Conservation (phyloP, 2,888 invertebrate genomes). For the Drosophila greeni region DNA sequence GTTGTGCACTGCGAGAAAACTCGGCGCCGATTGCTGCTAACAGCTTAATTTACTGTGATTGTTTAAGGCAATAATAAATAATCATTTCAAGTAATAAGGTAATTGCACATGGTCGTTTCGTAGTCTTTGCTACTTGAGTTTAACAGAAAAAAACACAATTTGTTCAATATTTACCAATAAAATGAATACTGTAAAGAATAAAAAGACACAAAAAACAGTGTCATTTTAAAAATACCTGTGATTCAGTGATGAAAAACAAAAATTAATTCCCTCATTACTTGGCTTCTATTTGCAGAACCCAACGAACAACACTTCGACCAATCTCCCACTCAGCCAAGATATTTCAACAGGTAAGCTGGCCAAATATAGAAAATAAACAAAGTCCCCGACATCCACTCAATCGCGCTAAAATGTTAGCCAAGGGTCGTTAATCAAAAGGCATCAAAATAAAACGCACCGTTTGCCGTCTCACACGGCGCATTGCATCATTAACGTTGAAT, state of each 20-base stretch:
- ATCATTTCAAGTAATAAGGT: too few relatives aligned
- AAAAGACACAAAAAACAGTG: not conserved
- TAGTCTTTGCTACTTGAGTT: not conserved
- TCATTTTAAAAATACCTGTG: not conserved
- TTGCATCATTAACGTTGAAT: slow-evolving; percentile 64
- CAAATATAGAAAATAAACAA: slow-evolving; percentile 22
- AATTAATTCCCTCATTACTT: not conserved
- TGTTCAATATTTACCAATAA: not conserved
- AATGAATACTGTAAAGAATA: not conserved
- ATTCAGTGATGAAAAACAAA: not conserved
- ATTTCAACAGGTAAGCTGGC: slow-evolving; percentile 50
- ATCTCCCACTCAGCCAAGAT: slow-evolving; percentile 33
- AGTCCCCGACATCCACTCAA: slow-evolving; percentile 34
- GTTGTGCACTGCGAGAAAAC: not conserved
- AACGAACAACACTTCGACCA: slow-evolving; percentile 52
- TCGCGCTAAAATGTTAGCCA: slow-evolving; percentile 49
- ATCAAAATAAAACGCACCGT: slow-evolving; percentile 66
- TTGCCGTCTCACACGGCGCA: slow-evolving; percentile 60
- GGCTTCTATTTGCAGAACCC: slow-evolving; percentile 53
- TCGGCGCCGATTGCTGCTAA: too few relatives aligned
- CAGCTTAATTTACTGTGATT: too few relatives aligned
- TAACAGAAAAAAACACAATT: not conserved
- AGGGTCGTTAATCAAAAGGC: slow-evolving; percentile 67
- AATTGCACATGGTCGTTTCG: not conserved
- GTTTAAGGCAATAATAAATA: too few relatives aligned